Evolutionary conservation across 2,888 invertebrate species (phyloP).

Genomic region (Pycnomerus fuliginosus): DNA sequence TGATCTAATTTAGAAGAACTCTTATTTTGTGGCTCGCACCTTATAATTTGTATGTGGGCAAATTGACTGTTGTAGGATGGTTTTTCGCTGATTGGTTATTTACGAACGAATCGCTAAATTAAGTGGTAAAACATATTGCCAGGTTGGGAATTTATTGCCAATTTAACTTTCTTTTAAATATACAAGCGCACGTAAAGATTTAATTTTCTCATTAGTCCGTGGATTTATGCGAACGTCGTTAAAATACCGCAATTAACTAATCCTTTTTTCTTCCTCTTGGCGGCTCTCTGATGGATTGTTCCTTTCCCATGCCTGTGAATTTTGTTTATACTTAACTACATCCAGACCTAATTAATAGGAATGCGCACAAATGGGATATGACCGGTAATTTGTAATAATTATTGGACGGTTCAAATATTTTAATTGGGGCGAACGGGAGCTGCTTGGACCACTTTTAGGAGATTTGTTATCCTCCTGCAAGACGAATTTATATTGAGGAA

Average conservation of each 20-base stretch:
- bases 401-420: conserved; percentile 44
- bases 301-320: no score
- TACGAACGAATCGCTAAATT: conserved; percentile 2
- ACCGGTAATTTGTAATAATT: conserved; percentile 46
- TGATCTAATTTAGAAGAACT: conserved; percentile 37
- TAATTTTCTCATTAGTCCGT: conserved; percentile 9
- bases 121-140: conserved; percentile 8
- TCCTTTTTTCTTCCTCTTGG: not conserved
- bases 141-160: conserved; percentile 6
- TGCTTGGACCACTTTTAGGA: conserved; percentile 7
- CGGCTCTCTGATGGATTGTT: no score
- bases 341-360: conserved; percentile 12
- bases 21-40: conserved; percentile 14
- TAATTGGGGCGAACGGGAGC: conserved; percentile 35
- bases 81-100: conserved; percentile 6
- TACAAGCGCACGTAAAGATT: not conserved
- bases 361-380: conserved; percentile 8
- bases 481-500: no score
- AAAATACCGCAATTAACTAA: conserved; percentile 9
- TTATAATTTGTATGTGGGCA: conserved; percentile 18
- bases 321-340: conserved; percentile 9
- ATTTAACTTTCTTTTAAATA: conserved; percentile 2
- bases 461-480: no score
- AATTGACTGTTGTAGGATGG: conserved; percentile 11
- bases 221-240: conserved; percentile 14